A percentile compares a stretch with the other conserved stretches of the same genome.
These are phyloP conservation scores for Pseudoatta argentina DNA, from an alignment of 1,140 invertebrate genomes.

Conservation along the genomic window DNA sequence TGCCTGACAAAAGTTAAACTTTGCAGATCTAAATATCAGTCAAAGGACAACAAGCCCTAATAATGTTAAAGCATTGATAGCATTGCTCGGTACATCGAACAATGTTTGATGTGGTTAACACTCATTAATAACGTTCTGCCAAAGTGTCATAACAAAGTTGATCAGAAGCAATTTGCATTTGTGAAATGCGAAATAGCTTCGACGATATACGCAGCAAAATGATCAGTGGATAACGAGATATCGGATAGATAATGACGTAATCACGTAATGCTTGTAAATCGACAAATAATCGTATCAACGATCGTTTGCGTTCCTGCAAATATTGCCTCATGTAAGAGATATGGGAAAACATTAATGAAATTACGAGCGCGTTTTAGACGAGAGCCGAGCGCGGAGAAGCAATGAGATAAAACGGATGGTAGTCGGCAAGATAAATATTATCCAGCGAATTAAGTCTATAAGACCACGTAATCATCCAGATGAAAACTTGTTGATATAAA, in stretches of 20 bases:
- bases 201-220: conserved; percentile 20
- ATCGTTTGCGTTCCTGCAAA: conserved; percentile 55
- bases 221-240: conserved; percentile 48
- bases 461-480: conserved; percentile 1
- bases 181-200: conserved; percentile 31
- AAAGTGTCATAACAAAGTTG: conserved; percentile 34
- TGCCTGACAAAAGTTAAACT: not conserved
- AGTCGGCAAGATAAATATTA: conserved; percentile 36
- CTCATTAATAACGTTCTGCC: conserved; percentile 46
- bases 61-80: conserved; percentile 10
- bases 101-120: conserved; percentile 28
- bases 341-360: conserved; percentile 3
- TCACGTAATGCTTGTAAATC: conserved; percentile 53
- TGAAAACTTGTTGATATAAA: conserved; percentile 46
- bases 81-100: conserved; percentile 5
- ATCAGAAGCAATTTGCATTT: conserved; percentile 41
- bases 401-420: not conserved
- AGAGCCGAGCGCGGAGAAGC: not conserved
- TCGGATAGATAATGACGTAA: not conserved
- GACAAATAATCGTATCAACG: conserved; percentile 49
- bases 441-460: conserved; percentile 35
- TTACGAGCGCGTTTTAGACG: not conserved
- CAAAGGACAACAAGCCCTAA: not conserved
- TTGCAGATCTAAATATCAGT: not conserved
- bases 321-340: conserved; percentile 41